phyloP scores from a whole-genome alignment of 2,797 vertebrate species.

The Synanceia verrucosa region DNA sequence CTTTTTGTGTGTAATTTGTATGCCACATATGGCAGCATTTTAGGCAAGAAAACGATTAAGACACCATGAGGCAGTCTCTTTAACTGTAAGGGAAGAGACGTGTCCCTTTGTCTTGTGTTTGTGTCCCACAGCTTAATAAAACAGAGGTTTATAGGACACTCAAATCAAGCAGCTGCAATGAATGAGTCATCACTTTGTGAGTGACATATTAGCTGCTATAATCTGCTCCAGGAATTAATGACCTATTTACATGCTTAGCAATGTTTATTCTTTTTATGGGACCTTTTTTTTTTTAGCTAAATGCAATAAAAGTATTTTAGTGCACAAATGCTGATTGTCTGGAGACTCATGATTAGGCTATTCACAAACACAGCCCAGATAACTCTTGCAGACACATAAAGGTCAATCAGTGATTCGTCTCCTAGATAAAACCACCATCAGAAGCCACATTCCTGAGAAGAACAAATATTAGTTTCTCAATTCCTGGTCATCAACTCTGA shows the following conservation, averaged over 20 bases:
- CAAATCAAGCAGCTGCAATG: constrained; percentile 3
- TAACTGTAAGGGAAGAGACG: neutral
- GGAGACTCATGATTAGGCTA: neutral
- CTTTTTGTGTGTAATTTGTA: too few relatives aligned
- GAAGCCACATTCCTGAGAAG: neutral
- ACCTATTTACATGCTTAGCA: neutral
- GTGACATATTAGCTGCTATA: constrained; percentile 1
- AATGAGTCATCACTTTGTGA: constrained; percentile 11
- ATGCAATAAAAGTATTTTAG: constrained; percentile 10
- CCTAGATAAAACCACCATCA: neutral
- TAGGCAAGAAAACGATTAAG: too few relatives aligned
- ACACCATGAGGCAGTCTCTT: too few relatives aligned
- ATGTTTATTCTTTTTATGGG: neutral
- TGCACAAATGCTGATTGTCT: neutral
- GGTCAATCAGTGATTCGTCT: constrained; percentile 21
- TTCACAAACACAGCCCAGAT: constrained; percentile 28
- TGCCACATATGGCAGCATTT: too few relatives aligned
- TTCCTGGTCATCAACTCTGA: constrained; percentile 3
- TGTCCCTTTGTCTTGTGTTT: neutral
- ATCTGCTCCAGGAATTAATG: neutral
- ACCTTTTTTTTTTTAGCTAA: neutral
- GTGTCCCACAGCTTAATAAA: neutral
- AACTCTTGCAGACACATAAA: constrained; percentile 19
- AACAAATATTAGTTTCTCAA: constrained; percentile 24
- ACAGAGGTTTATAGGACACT: neutral